These are phyloP conservation scores for Ranitomeya imitator DNA, from an alignment of 2,113 vertebrate species.

Conservation along the genomic window DNA sequence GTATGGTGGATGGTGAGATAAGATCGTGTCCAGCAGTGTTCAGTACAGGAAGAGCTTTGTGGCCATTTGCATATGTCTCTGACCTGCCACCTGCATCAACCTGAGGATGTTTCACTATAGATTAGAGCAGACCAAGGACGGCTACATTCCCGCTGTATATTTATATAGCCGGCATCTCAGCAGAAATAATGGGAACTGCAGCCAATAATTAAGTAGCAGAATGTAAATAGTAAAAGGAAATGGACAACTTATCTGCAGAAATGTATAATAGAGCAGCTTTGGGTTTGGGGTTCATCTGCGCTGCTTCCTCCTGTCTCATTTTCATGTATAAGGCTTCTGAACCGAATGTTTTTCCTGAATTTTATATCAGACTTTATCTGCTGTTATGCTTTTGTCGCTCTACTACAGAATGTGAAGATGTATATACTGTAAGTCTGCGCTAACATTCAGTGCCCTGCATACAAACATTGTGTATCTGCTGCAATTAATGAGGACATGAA, in stretches of 20 bases:
- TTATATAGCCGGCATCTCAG: slow-evolving; percentile 7
- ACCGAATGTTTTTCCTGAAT: background rate
- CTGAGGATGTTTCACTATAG: background rate
- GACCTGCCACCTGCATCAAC: slow-evolving; percentile 47
- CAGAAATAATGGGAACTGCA: background rate
- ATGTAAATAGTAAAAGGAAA: slow-evolving; percentile 12
- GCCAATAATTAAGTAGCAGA: background rate
- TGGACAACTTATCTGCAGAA: background rate
- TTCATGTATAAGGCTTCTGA: background rate
- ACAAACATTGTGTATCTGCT: too few relatives aligned
- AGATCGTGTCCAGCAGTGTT: slow-evolving; percentile 32
- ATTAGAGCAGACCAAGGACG: background rate
- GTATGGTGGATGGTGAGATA: slow-evolving; percentile 19
- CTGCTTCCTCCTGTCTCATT: background rate
- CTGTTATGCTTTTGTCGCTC: background rate
- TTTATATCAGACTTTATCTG: background rate
- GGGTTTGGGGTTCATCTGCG: background rate
- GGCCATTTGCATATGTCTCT: slow-evolving; percentile 34
- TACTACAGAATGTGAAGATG: background rate
- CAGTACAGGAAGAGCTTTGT: slow-evolving; percentile 20
- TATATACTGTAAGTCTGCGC: background rate
- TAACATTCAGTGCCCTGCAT: background rate
- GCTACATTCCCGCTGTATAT: background rate
- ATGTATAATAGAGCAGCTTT: background rate
- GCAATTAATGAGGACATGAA: too few relatives aligned